Evolutionary conservation across 2,888 invertebrate genomes (phyloP), one percentile per base, ranked within the genome.

Genomic region (Parnassius glacialis): DNA sequence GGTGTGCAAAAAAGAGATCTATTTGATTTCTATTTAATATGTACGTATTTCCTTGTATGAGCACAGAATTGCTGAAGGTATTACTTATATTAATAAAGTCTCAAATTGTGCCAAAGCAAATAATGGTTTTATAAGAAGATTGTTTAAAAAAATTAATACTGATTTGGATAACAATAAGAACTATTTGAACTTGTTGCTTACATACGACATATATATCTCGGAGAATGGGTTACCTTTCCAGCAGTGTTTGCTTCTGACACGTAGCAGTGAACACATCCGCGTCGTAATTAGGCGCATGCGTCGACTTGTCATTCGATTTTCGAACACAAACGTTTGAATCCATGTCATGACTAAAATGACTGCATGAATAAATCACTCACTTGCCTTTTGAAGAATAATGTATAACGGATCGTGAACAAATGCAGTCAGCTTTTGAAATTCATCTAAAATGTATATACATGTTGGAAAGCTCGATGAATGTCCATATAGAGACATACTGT

Each of bases 311-410:
- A 47, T 61, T 52, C 52, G 41, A 12, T 61, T 48, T 54, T 25
- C 45, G 16, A 60, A 61, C 43, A 59, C 43, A 56, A 61, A 57
- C 13, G 13, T 55, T 47, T 47, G 50, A n/a, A 56, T 16, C 13
- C 12, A 47, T 25, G 52, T 11, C 60, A 20, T 50, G 60, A 47
- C 42, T 52, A 53, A 56, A 52, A 52, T 43, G 47, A 60, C 48
- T 47, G 53, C 12, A 50, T 56, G 61, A 57, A 61, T 61, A 57
- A 57, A 61, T 61, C 61, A 42, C 41, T 61, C 61, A 52, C 51
- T 57, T 57, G 56, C 61, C 61, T 61, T 61, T 57, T 47, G 51
- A 57, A 61, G 61, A 45, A 52, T 61, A 61, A 61, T 61, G 57
- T 57, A 61, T 61, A 61, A 61, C 57, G 53, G 57, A 5, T 57